Evolutionary conservation across 1,140 invertebrate species (phyloP).

Genomic region (Panagrolaimus sp.): DNA sequence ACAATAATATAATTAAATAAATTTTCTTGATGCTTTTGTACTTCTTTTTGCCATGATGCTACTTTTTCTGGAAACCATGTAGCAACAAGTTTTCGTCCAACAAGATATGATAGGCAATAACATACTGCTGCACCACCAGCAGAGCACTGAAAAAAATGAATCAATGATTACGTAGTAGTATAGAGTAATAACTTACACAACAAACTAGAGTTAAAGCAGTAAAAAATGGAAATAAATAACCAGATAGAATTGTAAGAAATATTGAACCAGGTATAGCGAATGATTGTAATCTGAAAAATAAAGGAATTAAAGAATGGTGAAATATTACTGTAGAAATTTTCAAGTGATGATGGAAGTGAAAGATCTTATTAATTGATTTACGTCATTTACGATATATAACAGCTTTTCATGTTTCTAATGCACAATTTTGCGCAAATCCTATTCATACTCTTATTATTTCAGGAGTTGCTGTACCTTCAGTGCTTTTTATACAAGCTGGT

Average conservation of each 20-base stretch:
- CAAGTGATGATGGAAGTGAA: no score
- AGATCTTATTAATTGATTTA: no score
- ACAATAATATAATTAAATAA: conserved; percentile 95
- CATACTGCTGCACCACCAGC: conserved; percentile 89
- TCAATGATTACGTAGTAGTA: no score
- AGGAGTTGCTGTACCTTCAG: conserved; percentile 93
- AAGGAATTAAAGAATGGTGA: no score
- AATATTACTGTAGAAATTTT: no score
- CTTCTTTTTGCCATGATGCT: conserved; percentile 74
- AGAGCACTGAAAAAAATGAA: conserved; percentile 75
- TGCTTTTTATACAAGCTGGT: conserved; percentile 93
- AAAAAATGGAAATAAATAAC: conserved; percentile 89
- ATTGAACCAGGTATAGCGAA: conserved; percentile 98
- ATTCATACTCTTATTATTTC: no score
- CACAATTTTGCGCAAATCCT: no score
- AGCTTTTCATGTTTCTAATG: no score
- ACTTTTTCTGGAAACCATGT: conserved; percentile 84
- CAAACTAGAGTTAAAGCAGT: conserved; percentile 83
- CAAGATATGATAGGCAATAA: conserved; percentile 80
- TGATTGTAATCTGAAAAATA: conserved; percentile 81
- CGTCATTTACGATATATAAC: no score
- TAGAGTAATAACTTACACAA: conserved; percentile 63
- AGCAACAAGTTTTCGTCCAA: conserved; percentile 76
- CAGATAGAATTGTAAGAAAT: conserved; percentile 91
- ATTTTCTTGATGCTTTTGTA: conserved; percentile 76